These are phyloP conservation scores for Platalea minor DNA, from an alignment of 2,797 vertebrate species.

Conservation along the genomic window DNA sequence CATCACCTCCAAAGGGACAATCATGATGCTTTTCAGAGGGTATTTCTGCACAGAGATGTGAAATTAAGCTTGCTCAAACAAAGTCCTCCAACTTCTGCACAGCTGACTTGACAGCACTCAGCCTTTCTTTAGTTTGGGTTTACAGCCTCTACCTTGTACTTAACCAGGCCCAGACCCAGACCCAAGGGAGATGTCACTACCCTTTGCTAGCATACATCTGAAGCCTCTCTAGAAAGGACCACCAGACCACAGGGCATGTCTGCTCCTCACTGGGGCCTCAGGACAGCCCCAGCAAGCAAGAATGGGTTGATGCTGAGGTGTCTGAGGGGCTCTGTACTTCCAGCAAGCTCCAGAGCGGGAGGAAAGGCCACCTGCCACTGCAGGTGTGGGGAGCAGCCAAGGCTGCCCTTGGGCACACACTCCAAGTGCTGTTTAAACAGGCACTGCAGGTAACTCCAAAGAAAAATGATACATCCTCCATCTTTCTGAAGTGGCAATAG, in stretches of 20 bases:
- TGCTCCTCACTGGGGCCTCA: background rate
- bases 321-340: no score
- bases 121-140: no score
- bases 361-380: background rate
- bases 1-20: background rate
- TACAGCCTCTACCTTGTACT: background rate
- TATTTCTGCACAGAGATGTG: background rate
- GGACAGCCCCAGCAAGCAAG: background rate
- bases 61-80: background rate
- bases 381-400: background rate
- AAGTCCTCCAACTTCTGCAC: no score
- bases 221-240: background rate
- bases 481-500: background rate
- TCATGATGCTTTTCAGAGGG: background rate
- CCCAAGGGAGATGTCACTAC: background rate
- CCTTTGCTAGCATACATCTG: background rate
- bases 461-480: background rate
- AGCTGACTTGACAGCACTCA: background rate
- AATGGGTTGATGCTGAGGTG: background rate
- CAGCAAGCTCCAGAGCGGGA: background rate
- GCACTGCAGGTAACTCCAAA: background rate
- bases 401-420: no score
- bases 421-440: no score
- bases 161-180: background rate
- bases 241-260: background rate